phyloP scores from a whole-genome alignment of 2,797 vertebrate species.

The Tokudaia muenninki region DNA sequence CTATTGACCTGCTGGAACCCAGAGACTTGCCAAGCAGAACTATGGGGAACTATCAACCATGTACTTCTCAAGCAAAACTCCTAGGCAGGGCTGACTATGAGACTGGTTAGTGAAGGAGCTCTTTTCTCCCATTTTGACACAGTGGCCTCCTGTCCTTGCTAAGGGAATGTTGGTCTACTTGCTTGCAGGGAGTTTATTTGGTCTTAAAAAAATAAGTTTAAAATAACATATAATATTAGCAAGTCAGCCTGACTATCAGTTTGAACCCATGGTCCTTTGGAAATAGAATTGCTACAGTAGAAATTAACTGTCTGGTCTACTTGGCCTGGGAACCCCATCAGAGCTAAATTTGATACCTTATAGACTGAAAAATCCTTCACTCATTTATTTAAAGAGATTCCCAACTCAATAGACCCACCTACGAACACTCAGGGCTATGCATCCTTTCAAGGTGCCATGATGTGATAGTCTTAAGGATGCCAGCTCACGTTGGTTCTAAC shows the following conservation, averaged over 20 bases:
- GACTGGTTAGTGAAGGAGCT: neutral
- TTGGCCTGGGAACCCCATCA: neutral
- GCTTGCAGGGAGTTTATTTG: slow-evolving; percentile 53
- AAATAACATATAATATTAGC: slow-evolving; percentile 60
- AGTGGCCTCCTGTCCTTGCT: too few species aligned
- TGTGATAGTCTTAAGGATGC: neutral
- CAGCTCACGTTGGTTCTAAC: neutral
- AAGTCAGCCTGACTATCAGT: neutral
- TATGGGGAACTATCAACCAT: neutral
- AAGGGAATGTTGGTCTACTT: slow-evolving; percentile 29
- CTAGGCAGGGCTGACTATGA: neutral
- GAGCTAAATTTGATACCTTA: neutral
- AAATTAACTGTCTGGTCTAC: neutral
- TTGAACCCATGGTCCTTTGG: neutral
- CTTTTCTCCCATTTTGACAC: neutral
- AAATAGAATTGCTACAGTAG: neutral
- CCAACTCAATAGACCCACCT: neutral
- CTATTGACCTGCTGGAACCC: fast-evolving
- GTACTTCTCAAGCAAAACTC: neutral
- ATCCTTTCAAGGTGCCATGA: neutral
- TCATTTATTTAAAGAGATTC: neutral
- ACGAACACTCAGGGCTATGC: neutral
- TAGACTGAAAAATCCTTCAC: neutral
- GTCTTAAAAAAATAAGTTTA: slow-evolving; percentile 60
- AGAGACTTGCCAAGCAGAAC: neutral